Percentiles rank a stretch among this genome's conserved stretches.
These are phyloP conservation scores for Euwallacea fornicatus DNA, from an alignment of 1,140 invertebrate genomes.

Conservation along the genomic window DNA sequence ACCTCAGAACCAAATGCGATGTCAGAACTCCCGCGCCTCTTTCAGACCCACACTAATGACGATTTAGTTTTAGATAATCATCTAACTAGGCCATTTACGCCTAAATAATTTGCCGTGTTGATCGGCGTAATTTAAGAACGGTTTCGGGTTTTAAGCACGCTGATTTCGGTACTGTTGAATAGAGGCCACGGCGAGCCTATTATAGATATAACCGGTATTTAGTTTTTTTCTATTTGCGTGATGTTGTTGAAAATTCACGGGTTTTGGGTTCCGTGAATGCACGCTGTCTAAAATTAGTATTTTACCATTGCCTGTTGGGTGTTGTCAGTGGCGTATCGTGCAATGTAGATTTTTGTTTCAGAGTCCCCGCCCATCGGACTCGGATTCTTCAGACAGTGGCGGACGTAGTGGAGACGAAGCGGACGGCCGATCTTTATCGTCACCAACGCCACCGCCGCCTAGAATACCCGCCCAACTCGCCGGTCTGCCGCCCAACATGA, in stretches of 20 bases:
- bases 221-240: conserved; percentile 15
- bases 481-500: conserved; percentile 48
- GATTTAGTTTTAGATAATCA: conserved; percentile 21
- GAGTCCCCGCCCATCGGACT: conserved; percentile 63
- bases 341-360: conserved; percentile 38
- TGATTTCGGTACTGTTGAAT: conserved; percentile 14
- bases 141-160: conserved; percentile 21
- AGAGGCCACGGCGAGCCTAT: conserved; percentile 19
- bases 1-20: conserved; percentile 1
- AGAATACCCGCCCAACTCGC: conserved; percentile 42
- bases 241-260: conserved; percentile 8
- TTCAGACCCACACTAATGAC: conserved; percentile 9
- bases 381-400: conserved; percentile 60
- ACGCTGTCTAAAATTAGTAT: too few species aligned
- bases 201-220: conserved; percentile 23
- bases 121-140: conserved; percentile 22
- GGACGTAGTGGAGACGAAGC: conserved; percentile 45
- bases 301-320: background rate
- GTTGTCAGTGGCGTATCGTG: background rate
- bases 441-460: conserved; percentile 28
- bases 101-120: conserved; percentile 22
- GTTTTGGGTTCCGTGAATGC: too few species aligned
- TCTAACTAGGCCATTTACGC: conserved; percentile 20
- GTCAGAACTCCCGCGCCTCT: background rate
- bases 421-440: conserved; percentile 54